Evolutionary conservation across 2,888 invertebrate genomes (phyloP), one percentile per base, ranked within the genome.

Genomic region (Flexamia atlantica): DNA sequence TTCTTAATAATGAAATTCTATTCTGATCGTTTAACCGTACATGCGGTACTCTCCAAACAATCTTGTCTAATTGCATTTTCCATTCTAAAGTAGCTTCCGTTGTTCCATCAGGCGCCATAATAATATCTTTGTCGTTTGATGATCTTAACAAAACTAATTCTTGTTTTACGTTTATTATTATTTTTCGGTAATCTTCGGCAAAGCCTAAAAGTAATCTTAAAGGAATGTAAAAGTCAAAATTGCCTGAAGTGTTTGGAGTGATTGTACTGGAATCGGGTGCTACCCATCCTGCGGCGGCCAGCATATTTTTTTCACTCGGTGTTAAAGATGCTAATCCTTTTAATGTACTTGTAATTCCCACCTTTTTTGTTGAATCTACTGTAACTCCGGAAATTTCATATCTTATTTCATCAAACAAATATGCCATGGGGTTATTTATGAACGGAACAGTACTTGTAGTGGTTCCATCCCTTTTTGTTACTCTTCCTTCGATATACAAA

Each of bases 111-210:
- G 79, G 40, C 7, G 57, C 76, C 25, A 85, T 20, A 23, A 88
- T 82, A 70, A 87, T 86, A 86, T 90, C 89, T 5, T 86, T 53
- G 81, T 89, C 88, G 10, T 85, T 87, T 25, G 86, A 88, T 50
- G 88, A 87, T 84, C 89, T 86, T 30, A 88, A 87, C n/a, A 90
- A 83, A 70, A 84, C 72, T 4, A 85, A 81, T 86, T 90, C 90
- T 88, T 90, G 90, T 87, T 89, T 89, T 83, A 88, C 88, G 86
- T 90, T 90, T 0, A 90, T 85, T 81, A 90, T 86, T 79, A 90
- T 88, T 87, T 89, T 89, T 42, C 88, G 88, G 84, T 89, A 90
- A 86, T 90, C 89, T 86, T 89, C 89, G 53, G 88, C 88, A 86
- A 89, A 90, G 5, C 89, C 89, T 23, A 90, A 82, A 20, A 90